These are phyloP conservation scores for Bradypodion ventrale DNA, from an alignment of 2,797 vertebrate species.

Conservation along the genomic window DNA sequence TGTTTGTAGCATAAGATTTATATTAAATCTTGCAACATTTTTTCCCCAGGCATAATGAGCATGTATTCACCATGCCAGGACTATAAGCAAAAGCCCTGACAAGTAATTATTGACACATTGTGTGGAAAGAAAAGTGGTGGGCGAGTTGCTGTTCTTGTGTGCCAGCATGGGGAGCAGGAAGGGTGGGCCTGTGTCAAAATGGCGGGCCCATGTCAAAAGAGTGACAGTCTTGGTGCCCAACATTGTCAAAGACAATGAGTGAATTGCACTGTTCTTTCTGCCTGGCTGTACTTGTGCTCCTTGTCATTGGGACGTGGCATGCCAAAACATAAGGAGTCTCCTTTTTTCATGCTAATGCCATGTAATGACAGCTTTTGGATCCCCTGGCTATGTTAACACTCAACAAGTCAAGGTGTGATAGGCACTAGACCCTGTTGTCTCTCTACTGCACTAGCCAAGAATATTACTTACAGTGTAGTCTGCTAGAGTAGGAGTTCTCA, in stretches of 20 bases:
- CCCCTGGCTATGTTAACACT: conserved; percentile 44
- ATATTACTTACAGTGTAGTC: background rate
- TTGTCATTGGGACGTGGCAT: conserved; percentile 77
- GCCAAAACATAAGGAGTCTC: conserved; percentile 76
- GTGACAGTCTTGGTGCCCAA: conserved; percentile 80
- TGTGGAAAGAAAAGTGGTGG: conserved; percentile 75
- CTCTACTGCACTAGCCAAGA: conserved; percentile 26
- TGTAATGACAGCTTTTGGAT: conserved; percentile 74
- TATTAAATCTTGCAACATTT: conserved; percentile 64
- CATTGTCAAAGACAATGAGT: conserved; percentile 74
- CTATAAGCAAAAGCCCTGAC: conserved; percentile 74
- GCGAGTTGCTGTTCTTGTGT: conserved; percentile 75
- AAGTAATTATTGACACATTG: conserved; percentile 78
- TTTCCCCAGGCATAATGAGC: conserved; percentile 71
- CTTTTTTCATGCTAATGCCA: conserved; percentile 81
- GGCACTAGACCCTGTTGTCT: conserved; percentile 61
- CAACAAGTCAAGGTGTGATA: conserved; percentile 78
- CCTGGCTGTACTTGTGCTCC: conserved; percentile 78
- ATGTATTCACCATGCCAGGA: conserved; percentile 66
- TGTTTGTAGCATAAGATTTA: conserved; percentile 56
- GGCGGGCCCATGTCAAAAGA: conserved; percentile 72
- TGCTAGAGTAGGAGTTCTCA: no score
- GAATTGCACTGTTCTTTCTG: conserved; percentile 71
- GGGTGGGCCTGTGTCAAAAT: conserved; percentile 71
- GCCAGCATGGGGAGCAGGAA: conserved; percentile 73